Percentiles rank a stretch among this genome's conserved stretches.
Evolutionary conservation across 2,797 vertebrate species (phyloP).

Genomic region (Sparus aurata): DNA sequence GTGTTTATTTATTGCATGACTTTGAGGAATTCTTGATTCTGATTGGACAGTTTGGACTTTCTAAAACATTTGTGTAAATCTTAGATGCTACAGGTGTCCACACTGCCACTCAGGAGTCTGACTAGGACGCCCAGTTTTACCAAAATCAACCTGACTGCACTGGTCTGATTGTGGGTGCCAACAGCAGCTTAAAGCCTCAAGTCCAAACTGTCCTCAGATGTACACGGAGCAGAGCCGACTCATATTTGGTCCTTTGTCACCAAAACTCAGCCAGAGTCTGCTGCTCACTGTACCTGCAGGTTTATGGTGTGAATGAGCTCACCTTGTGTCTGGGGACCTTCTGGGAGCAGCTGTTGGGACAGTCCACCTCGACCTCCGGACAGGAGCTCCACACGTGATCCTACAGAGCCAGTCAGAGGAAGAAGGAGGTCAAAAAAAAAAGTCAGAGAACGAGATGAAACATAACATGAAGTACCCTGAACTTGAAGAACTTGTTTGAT

Average conservation of each 20-base stretch:
- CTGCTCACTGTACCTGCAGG: background rate
- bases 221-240: background rate
- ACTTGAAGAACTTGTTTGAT: too few species aligned
- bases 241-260: background rate
- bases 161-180: background rate
- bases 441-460: too few species aligned
- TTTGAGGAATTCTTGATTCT: background rate
- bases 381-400: constrained; percentile 87
- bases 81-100: background rate
- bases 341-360: constrained; percentile 88
- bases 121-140: too few species aligned
- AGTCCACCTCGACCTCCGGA: constrained; percentile 88
- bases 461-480: too few species aligned
- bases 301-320: constrained; percentile 57
- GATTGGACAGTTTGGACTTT: background rate
- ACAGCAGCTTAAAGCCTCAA: background rate
- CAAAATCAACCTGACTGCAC: too few species aligned
- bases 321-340: constrained; percentile 89
- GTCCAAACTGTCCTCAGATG: background rate
- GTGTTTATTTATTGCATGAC: background rate
- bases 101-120: too few species aligned
- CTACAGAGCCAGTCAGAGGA: constrained; percentile 65
- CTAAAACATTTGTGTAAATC: background rate
- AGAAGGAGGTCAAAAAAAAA: too few species aligned
- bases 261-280: background rate